These are phyloP conservation scores for Nycteola revayana DNA, from an alignment of 2,888 invertebrate species.

Conservation along the genomic window DNA sequence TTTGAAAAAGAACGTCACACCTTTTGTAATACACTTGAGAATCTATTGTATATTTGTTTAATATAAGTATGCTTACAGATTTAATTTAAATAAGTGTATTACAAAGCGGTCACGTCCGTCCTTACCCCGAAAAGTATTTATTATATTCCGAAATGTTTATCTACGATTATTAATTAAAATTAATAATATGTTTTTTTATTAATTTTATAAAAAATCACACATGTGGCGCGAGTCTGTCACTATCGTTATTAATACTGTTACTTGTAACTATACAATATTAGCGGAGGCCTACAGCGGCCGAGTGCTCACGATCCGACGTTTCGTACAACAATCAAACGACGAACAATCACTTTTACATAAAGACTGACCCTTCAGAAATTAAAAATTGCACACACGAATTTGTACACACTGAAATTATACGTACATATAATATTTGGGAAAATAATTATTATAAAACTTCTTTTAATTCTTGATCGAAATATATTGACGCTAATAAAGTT, in stretches of 20 bases:
- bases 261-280: slow-evolving; percentile 37
- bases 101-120: slow-evolving; percentile 19
- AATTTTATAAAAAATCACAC: slow-evolving; percentile 38
- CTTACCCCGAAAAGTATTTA: slow-evolving; percentile 29
- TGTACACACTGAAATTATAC: no score
- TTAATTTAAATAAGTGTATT: slow-evolving; percentile 5
- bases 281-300: slow-evolving; percentile 5
- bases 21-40: slow-evolving; percentile 5
- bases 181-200: slow-evolving; percentile 4
- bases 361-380: no score
- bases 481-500: no score
- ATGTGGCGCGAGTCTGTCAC: slow-evolving; percentile 43
- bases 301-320: slow-evolving; percentile 27
- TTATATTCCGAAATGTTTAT: slow-evolving; percentile 28
- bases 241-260: slow-evolving; percentile 63
- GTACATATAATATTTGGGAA: no score
- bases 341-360: slow-evolving; percentile 42
- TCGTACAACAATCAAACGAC: slow-evolving; percentile 40
- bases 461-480: no score
- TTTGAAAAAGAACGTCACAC: slow-evolving; percentile 18
- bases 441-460: no score
- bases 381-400: no score
- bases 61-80: neutral
- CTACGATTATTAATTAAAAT: slow-evolving; percentile 32
- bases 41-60: neutral